A percentile compares a stretch with the other conserved stretches of the same genome.
phyloP scores from a whole-genome alignment of 2,797 vertebrate genomes.

The Coregonus ussuriensis region DNA sequence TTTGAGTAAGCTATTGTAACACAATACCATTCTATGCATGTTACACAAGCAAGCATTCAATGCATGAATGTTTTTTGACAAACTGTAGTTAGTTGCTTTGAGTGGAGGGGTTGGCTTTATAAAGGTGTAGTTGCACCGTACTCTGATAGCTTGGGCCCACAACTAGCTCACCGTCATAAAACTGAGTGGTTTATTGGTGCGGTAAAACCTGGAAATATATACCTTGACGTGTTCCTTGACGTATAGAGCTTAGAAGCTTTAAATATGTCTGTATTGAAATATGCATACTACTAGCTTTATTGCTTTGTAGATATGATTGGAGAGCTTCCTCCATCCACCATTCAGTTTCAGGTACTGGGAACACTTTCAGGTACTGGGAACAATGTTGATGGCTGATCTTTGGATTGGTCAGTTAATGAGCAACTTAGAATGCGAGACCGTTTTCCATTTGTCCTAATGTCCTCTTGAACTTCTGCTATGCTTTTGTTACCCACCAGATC shows the following conservation, averaged over 20 bases:
- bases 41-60: background rate
- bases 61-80: background rate
- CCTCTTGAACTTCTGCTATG: slow-evolving; percentile 1
- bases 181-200: background rate
- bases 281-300: background rate
- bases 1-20: background rate
- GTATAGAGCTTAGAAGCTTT: background rate
- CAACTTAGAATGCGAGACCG: background rate
- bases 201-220: background rate
- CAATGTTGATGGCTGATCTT: background rate
- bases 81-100: background rate
- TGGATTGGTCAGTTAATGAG: background rate
- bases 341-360: background rate
- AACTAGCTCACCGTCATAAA: background rate
- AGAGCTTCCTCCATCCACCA: background rate
- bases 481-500: background rate
- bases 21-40: background rate
- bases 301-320: background rate
- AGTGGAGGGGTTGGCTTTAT: background rate
- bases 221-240: background rate
- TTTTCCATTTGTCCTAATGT: background rate
- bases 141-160: background rate
- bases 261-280: background rate
- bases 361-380: background rate
- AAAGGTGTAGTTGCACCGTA: background rate